These are phyloP conservation scores for Alligator sinensis DNA, from an alignment of 2,113 vertebrate genomes.

Conservation along the genomic window DNA sequence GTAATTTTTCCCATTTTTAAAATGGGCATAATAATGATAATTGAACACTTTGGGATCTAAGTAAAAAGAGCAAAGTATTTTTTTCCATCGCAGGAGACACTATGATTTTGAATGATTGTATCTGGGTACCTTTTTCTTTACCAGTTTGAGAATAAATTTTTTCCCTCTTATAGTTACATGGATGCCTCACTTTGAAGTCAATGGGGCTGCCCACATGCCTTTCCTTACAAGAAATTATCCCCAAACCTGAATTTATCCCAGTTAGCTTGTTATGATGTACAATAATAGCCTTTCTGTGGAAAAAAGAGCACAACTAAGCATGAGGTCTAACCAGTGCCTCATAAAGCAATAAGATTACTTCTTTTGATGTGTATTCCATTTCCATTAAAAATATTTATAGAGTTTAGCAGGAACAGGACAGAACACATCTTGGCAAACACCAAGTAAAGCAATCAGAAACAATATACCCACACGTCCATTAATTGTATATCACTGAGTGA, in stretches of 20 bases:
- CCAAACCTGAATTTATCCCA: constrained; percentile 8
- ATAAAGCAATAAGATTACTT: constrained; percentile 32
- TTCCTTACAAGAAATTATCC: constrained; percentile 20
- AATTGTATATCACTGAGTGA: neutral
- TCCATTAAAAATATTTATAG: constrained; percentile 36
- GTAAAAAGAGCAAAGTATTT: neutral
- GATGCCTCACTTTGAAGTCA: neutral
- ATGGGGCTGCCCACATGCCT: neutral
- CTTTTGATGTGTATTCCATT: constrained; percentile 38
- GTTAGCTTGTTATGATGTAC: neutral
- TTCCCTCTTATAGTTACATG: neutral
- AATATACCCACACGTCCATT: neutral
- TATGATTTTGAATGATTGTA: neutral
- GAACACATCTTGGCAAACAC: constrained; percentile 10
- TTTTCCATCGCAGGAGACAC: neutral
- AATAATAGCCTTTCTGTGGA: neutral
- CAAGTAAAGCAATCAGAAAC: constrained; percentile 19
- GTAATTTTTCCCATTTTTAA: neutral
- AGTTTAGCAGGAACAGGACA: constrained; percentile 8
- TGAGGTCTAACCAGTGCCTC: constrained; percentile 26
- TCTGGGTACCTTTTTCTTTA: constrained; percentile 2
- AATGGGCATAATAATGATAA: neutral
- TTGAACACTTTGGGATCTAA: neutral
- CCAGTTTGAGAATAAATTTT: neutral
- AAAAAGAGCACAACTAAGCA: constrained; percentile 11